Conservation (phyloP, 53 echinoderm and acorn worm species). For the Holothuria leucospilota region DNA sequence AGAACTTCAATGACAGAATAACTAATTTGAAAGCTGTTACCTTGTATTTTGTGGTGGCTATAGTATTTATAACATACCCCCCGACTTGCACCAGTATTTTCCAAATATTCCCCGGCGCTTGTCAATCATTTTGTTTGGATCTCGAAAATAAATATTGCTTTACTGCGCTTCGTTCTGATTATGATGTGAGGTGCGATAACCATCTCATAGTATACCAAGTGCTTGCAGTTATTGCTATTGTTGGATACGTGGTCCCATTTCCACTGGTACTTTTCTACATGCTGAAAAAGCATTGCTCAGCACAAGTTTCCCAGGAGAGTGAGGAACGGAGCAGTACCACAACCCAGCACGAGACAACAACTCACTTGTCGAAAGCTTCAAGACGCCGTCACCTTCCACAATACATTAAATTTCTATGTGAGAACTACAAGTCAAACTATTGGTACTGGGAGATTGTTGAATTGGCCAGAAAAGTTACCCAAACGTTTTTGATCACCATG, state of each 20-base stretch:
- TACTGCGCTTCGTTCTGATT: neutral
- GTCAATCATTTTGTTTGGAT: neutral
- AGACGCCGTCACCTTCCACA: no score
- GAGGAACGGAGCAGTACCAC: no score
- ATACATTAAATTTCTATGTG: neutral
- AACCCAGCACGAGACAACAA: no score
- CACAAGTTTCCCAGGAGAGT: no score
- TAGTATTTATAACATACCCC: neutral
- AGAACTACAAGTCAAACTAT: neutral
- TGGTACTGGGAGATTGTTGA: slow-evolving; percentile 9
- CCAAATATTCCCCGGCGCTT: neutral
- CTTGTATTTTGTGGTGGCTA: neutral
- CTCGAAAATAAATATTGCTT: neutral
- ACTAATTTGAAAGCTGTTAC: neutral
- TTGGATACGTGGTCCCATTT: neutral
- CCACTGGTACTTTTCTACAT: neutral
- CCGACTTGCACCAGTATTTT: neutral
- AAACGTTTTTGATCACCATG: neutral
- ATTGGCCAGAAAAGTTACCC: neutral
- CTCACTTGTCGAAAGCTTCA: no score
- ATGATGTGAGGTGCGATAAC: neutral
- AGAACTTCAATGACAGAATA: neutral
- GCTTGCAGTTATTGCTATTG: neutral
- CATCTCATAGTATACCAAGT: neutral
- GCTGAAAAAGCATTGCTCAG: neutral